These are phyloP conservation scores for Prunella strophiata DNA, from an alignment of 2,797 vertebrate genomes.

Conservation along the genomic window DNA sequence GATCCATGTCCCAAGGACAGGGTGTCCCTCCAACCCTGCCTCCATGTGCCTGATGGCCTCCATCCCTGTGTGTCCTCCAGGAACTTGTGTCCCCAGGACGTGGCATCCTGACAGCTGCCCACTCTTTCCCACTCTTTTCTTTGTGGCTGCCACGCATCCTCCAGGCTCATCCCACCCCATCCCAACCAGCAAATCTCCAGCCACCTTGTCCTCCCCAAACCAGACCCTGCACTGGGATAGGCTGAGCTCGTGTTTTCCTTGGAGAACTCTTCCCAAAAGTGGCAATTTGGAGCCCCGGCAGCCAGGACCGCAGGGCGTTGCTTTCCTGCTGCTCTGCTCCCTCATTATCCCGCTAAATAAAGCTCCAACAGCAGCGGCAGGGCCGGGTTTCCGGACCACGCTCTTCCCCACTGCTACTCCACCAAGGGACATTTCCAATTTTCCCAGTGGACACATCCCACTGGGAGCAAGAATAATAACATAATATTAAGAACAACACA, in stretches of 20 bases:
- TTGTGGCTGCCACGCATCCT: not conserved
- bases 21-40: not conserved
- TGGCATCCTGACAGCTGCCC: not conserved
- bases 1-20: not conserved
- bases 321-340: conserved; percentile 43
- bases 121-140: not conserved
- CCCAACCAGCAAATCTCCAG: not conserved
- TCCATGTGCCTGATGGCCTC: too few relatives aligned
- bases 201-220: not conserved
- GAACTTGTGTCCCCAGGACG: accelerated
- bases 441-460: not conserved
- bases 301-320: not conserved
- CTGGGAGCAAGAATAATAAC: not conserved
- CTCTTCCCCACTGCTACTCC: not conserved
- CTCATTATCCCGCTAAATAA: conserved; percentile 56
- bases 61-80: not conserved
- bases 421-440: not conserved
- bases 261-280: not conserved
- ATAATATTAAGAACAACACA: not conserved
- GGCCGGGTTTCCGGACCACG: conserved; percentile 43
- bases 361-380: not conserved
- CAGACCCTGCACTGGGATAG: not conserved
- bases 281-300: not conserved
- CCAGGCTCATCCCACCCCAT: not conserved
- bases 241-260: conserved; percentile 35